Base-by-base conservation (phyloP, 1,140 invertebrate species). In the Drosophila sp. region DNA sequence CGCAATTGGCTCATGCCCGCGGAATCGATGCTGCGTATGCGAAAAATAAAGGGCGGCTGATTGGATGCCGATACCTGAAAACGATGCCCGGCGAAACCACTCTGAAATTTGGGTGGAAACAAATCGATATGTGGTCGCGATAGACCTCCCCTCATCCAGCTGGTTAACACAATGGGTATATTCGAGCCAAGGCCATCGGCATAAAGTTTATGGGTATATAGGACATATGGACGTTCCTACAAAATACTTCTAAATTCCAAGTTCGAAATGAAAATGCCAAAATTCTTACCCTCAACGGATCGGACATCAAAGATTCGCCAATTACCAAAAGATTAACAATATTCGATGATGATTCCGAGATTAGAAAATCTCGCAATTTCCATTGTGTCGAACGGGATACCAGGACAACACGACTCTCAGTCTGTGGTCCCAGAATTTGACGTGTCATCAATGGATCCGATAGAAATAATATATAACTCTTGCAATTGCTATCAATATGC, bases 141-240 rank as follows among this genome's bases (percentile, higher is more conserved):
- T 63, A 95, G 93, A 27, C 92, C 93, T 41, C 94, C 93, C 38
- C 93, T 93, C 17, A 93, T 92, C 95, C 95, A 96, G 27, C 95
- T 95, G 33, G 94, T 95, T 23, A 96, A 72, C 5, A 96, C 94
- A 30, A 93, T 70, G 1, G 95, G 93, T 40, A 90, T 87, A 77
- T 95, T 96, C 0, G 94, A 93, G 10, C 95, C 95, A 60, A 96
- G 90, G 2, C 95, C 95, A 84, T 96, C 95, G 0, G 93, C 92
- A 77, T 95, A 96, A 25, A 96, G 91, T 73, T 94, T 93, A 79
- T 96, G 95, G 0, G 95, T 96, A 78, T 95, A 96, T 5, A 96
- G 87, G 57, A 96, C 94, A 89, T 94, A 96, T 2, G 95, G 93
- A 4, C 93, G 90, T 92, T 95, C 94, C 94, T 95, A 50, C 7